phyloP scores from a whole-genome alignment of 2,113 vertebrate species.

The Tapirus terrestris region DNA sequence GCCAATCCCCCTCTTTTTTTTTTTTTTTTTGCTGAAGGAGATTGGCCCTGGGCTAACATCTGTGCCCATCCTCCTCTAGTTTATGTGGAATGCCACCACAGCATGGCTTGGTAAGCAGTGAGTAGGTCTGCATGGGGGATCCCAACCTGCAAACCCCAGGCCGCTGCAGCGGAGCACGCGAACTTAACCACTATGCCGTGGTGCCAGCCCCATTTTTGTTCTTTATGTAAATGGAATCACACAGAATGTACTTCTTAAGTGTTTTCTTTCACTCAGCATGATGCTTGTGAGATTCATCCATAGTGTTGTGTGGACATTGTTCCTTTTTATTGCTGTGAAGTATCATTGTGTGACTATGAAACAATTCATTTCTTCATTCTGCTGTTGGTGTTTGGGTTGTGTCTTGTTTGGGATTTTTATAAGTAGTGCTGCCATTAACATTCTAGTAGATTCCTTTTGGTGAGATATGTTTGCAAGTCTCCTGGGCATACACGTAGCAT shows the following conservation, averaged over 20 bases:
- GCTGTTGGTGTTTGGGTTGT: neutral
- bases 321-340: neutral
- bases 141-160: too few relatives aligned
- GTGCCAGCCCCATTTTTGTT: neutral
- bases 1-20: too few relatives aligned
- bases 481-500: rapidly evolving
- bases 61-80: too few relatives aligned
- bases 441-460: neutral
- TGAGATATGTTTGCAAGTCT: neutral
- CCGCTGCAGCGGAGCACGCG: too few relatives aligned
- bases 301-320: neutral
- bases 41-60: too few relatives aligned
- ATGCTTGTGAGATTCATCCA: neutral
- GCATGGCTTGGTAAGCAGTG: too few relatives aligned
- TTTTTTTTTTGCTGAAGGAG: too few relatives aligned
- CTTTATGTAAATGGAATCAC: neutral
- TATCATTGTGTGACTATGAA: neutral
- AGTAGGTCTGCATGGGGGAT: too few relatives aligned
- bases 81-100: too few relatives aligned
- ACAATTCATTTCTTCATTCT: neutral
- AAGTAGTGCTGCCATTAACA: neutral
- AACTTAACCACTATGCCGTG: too few relatives aligned
- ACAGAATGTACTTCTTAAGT: neutral
- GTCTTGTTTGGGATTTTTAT: neutral
- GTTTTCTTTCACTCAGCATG: neutral